Conservation (phyloP, 2,888 invertebrate species). For the Sceliomorpha sp. region DNA sequence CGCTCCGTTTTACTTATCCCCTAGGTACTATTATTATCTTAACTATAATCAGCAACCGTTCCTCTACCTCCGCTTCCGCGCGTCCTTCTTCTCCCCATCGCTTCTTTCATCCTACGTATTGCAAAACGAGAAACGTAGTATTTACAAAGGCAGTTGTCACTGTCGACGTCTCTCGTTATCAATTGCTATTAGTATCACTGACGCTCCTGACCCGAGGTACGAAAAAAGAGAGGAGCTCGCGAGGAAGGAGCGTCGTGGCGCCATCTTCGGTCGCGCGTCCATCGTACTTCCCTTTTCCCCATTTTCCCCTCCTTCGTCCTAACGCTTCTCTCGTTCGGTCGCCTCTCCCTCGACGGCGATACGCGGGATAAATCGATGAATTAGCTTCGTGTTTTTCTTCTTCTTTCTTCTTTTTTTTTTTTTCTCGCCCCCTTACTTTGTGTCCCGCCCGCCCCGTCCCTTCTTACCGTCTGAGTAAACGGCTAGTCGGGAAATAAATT, state of each 20-base stretch:
- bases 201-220: neutral
- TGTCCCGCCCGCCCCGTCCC: conserved; percentile 8
- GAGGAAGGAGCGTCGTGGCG: no score
- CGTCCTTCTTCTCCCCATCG: neutral
- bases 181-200: neutral
- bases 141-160: conserved; percentile 35
- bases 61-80: neutral
- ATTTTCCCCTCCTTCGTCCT: neutral
- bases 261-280: no score
- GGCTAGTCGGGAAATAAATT: conserved; percentile 71
- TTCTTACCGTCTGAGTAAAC: conserved; percentile 55
- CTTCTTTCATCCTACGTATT: neutral
- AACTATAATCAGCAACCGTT: conserved; percentile 12
- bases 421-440: conserved; percentile 31
- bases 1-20: conserved; percentile 17
- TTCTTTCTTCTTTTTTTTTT: conserved; percentile 1
- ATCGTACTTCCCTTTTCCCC: neutral
- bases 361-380: neutral
- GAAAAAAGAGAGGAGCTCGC: no score
- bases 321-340: neutral
- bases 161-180: conserved; percentile 9
- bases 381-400: conserved; percentile 2
- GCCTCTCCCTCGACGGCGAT: neutral
- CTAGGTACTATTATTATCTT: conserved; percentile 12
- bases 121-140: conserved; percentile 9